These are phyloP conservation scores for Molossus molossus DNA, from an alignment of 2,797 vertebrate genomes.

Conservation along the genomic window DNA sequence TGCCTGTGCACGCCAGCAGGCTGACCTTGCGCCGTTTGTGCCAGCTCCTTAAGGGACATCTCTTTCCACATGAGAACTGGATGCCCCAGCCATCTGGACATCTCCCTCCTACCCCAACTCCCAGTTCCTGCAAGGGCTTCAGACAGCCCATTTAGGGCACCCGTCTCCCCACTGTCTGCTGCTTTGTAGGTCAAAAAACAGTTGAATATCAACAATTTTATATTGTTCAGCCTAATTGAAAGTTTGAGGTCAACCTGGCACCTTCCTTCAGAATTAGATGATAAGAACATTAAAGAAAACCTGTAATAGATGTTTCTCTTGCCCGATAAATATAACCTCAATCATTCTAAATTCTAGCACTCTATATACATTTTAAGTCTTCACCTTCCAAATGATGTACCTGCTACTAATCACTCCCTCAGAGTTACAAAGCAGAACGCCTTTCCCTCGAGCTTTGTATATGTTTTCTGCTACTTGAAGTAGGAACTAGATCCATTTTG, in stretches of 20 bases:
- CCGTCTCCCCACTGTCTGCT: background rate
- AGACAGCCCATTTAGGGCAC: background rate
- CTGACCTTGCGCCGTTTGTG: conserved; percentile 8
- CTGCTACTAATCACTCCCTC: background rate
- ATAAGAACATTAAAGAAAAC: conserved; percentile 51
- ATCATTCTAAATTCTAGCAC: background rate
- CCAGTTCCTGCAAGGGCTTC: background rate
- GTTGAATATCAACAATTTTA: background rate
- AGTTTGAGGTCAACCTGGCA: conserved; percentile 31
- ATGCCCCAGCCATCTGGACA: conserved; percentile 20
- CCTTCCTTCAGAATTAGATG: background rate
- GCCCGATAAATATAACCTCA: background rate
- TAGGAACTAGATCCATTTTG: background rate
- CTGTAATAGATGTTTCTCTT: conserved; percentile 36
- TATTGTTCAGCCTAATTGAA: background rate
- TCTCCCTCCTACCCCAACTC: no score
- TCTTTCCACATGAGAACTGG: background rate
- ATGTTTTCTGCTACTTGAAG: conserved; percentile 23
- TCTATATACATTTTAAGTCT: background rate
- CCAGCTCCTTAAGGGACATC: background rate
- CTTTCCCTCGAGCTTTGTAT: conserved; percentile 8
- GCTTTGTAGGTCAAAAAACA: conserved; percentile 59
- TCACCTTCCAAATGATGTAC: background rate
- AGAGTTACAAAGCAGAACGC: background rate
- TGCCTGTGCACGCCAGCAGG: background rate